Evolutionary conservation across 2,113 vertebrate genomes (phyloP), one percentile per base, ranked within the genome.

Genomic region (Megaceryle torquata): DNA sequence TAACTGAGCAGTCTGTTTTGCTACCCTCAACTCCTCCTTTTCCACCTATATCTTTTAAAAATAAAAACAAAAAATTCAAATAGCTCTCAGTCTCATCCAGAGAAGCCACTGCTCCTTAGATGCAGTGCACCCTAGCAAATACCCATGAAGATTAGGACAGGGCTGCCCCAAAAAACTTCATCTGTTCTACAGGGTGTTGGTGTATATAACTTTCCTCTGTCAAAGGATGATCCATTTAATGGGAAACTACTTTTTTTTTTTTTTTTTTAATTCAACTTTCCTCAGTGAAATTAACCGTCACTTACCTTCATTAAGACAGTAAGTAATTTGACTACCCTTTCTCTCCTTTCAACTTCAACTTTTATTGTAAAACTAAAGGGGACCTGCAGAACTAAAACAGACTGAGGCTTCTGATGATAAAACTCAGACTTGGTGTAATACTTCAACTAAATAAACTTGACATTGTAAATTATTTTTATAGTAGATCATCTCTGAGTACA

Each of bases 1-100:
- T 85, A 91, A 84, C 72, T 93, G 93, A 96, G 89, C 89, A 87
- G 91, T 91, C 46, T 89, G 63, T 89, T 74, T 92, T 94, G 57
- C 46, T 92, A 31, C 75, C 61, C 80, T 85, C 71, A 81, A 57
- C 64, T 91, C 25, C 25, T 91, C 59, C 33, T 85, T 91, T 95
- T 92, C 50, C 25, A 41, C 26, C 15, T 90, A 15, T 59, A 86
- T 83, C 28, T 46, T 74, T 24, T 80, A 50, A 39, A 19, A 70
- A 50, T 39, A 37, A 14, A 46, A 24, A 9, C 5, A 76, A 72
- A 70, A 61, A 74, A 6, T 67, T 35, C 1, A 1, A 80, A 46
- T 70, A 86, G 43, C 35, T 83, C 0, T 75, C 26, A 35, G 22
- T 78, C 24, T 92, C 5, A 19, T 86, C 37, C 51, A 56, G 51